A percentile compares a stretch with the other conserved stretches of the same genome.
Evolutionary conservation across 2,888 invertebrate species (phyloP).

Genomic region (Cistogaster globosa): DNA sequence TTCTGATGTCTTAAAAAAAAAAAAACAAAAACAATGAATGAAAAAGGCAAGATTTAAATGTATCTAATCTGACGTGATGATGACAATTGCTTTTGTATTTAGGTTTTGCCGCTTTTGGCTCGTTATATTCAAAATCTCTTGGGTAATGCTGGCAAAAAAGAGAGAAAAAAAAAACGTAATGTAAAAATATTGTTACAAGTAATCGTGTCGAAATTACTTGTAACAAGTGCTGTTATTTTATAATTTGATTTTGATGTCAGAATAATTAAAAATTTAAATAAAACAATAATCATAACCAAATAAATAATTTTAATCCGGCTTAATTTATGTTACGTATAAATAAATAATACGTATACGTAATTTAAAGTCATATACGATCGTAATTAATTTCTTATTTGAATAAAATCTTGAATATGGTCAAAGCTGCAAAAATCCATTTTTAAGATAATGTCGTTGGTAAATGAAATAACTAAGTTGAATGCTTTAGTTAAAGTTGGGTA

Average conservation of each 20-base stretch:
- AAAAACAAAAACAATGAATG: conserved; percentile 18
- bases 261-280: too few relatives aligned
- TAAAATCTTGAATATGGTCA: too few relatives aligned
- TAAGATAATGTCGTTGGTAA: too few relatives aligned
- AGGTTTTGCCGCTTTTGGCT: conserved; percentile 37
- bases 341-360: too few relatives aligned
- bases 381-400: too few relatives aligned
- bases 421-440: too few relatives aligned
- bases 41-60: conserved; percentile 58
- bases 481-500: too few relatives aligned
- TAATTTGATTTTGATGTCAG: background rate
- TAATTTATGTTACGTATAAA: too few relatives aligned
- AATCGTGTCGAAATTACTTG: background rate
- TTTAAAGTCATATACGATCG: too few relatives aligned
- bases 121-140: conserved; percentile 52
- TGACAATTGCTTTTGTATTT: conserved; percentile 67
- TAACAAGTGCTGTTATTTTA: background rate
- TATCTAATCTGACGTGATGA: conserved; percentile 64
- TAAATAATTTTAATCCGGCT: too few relatives aligned
- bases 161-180: conserved; percentile 5
- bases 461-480: too few relatives aligned
- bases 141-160: conserved; percentile 16
- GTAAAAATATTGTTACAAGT: conserved; percentile 29
- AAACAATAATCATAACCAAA: too few relatives aligned
- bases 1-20: background rate